Conservation (phyloP, 2,113 vertebrate genomes). For the Mixornis gularis region DNA sequence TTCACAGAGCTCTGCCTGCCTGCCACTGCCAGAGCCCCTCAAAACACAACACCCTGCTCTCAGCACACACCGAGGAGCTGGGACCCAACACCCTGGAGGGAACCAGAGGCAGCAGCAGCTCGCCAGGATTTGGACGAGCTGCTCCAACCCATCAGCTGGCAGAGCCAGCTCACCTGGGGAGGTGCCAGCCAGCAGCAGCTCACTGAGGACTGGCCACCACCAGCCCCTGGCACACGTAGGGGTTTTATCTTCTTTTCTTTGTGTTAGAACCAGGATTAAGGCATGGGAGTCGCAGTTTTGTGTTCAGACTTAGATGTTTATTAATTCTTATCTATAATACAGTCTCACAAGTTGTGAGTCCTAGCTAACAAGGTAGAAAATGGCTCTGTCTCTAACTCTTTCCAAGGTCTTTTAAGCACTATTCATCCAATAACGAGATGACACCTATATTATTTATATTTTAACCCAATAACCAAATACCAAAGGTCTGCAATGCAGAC, state of each 20-base stretch:
- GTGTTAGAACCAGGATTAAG: neutral
- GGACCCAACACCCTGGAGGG: fast-evolving
- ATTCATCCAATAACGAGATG: neutral
- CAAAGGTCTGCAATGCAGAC: neutral
- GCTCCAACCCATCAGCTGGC: neutral
- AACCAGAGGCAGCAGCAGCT: neutral
- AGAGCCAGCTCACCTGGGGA: neutral
- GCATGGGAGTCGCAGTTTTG: neutral
- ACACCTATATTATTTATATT: neutral
- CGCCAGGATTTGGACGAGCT: neutral
- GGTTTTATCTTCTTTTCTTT: neutral
- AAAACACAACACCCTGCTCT: fast-evolving
- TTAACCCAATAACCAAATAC: neutral
- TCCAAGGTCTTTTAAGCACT: neutral
- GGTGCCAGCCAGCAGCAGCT: neutral
- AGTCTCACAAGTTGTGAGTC: neutral
- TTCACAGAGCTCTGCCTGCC: fast-evolving
- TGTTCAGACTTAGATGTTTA: neutral
- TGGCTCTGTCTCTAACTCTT: neutral
- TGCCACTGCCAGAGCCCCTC: neutral
- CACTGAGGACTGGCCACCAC: neutral
- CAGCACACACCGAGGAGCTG: fast-evolving
- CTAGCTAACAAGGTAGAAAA: neutral
- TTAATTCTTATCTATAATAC: neutral
- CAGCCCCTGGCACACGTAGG: neutral